A percentile compares a stretch with the other conserved stretches of the same genome.
phyloP scores from a whole-genome alignment of 2,888 invertebrate genomes.

The Trissoscelio sp. region DNA sequence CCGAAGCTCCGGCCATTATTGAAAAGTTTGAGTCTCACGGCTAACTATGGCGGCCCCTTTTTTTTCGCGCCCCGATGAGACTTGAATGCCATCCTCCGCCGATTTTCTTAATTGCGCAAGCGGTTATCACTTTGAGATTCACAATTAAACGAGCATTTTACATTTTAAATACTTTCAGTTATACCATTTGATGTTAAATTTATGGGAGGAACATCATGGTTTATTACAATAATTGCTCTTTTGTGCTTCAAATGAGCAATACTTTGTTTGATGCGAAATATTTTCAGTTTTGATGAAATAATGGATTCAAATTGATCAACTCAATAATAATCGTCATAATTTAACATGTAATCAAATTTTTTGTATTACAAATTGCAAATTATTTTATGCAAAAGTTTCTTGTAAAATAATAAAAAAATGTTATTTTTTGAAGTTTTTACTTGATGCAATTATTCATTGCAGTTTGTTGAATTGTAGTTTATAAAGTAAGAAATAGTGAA shows the following conservation, averaged over 20 bases:
- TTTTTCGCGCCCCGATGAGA: conserved; percentile 47
- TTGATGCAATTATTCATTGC: too few species aligned
- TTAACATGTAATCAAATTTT: too few species aligned
- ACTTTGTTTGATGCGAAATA: neutral
- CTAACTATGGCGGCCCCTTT: conserved; percentile 55
- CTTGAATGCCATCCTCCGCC: conserved; percentile 43
- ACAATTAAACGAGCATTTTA: conserved; percentile 51
- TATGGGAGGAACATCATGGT: conserved; percentile 16
- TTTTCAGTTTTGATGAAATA: neutral
- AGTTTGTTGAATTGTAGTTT: too few species aligned
- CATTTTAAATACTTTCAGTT: conserved; percentile 38
- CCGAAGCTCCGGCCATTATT: conserved; percentile 77
- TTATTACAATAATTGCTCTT: conserved; percentile 39
- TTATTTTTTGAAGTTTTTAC: too few species aligned
- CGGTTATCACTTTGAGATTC: conserved; percentile 55
- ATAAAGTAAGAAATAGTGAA: too few species aligned
- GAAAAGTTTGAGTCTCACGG: conserved; percentile 75
- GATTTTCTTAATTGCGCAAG: conserved; percentile 61
- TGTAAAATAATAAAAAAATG: too few species aligned
- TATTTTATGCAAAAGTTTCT: too few species aligned
- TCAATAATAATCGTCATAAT: too few species aligned
- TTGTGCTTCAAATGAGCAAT: conserved; percentile 9
- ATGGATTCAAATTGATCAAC: neutral
- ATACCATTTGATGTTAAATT: conserved; percentile 21
- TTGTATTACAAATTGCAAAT: too few species aligned